Evolutionary conservation across 92 coral and sea anemone genomes (phyloP), one percentile per base, ranked within the genome.

Genomic region (Pocillopora meandrina): DNA sequence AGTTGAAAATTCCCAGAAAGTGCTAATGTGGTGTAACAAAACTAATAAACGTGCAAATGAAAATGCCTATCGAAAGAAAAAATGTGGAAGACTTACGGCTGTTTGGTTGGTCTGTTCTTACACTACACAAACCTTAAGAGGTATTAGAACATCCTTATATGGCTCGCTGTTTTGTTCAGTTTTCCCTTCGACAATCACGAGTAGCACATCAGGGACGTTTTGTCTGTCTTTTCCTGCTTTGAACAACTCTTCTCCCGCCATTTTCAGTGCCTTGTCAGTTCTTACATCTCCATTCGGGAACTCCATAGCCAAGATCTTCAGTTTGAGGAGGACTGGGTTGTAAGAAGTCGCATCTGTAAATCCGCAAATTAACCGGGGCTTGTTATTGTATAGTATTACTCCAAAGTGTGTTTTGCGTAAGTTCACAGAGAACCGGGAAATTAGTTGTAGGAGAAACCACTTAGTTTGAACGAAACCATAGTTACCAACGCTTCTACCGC

Each of bases 261-360:
- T 70, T 63, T 62, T 86, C 55, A 90, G 87, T 49, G 90, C 90
- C 35, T 67, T 58, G 64, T 90, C 92, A 26, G 84, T 86, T 63
- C 90, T 75, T 15, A 74, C 71, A 13, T 75, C 79, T 23, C 90
- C 92, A 56, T 82, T 87, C 56, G 87, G 92, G 79, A 86, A 81
- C 49, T 75, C 75, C 31, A 81, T 1, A n/a, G 23, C 23, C 42
- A 90, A 72, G 61, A 90, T 20, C 83, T 19, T 60, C 19, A 81
- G 66, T 82, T 80, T 85, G 11, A 90, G 67, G 15, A 5, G 10
- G 62, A 74, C 10, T 26, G 71, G 76, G 65, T 56, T 10, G 73
- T 90, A 58, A 12, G 42, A 74, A 11, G 5, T 34, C 72, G 1
- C 14, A 55, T 86, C 72, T 23, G 78, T 69, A 19, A 90, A 76